phyloP scores from a whole-genome alignment of 1,140 invertebrate genomes.

The Oncopodura yosiiana region DNA sequence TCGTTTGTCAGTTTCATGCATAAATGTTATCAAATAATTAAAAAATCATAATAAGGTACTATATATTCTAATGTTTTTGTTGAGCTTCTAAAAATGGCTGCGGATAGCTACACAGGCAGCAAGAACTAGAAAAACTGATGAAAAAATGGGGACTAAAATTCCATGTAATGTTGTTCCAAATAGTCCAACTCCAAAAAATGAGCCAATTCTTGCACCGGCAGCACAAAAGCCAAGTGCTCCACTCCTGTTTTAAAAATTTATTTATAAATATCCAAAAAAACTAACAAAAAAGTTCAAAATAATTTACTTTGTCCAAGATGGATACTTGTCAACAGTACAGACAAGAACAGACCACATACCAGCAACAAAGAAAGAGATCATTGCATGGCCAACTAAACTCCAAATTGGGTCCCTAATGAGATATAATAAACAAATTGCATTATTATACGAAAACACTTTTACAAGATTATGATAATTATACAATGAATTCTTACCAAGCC shows the following conservation, averaged over 20 bases:
- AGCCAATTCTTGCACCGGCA: slow-evolving; percentile 29
- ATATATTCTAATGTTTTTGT: too few species aligned
- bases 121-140: slow-evolving; percentile 32
- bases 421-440: too few species aligned
- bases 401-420: slow-evolving; percentile 22
- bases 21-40: too few species aligned
- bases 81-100: slow-evolving; percentile 27
- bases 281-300: background rate
- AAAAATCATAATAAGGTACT: too few species aligned
- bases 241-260: slow-evolving; percentile 12
- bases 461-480: too few species aligned
- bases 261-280: background rate
- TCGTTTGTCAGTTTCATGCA: too few species aligned
- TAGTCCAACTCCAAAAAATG: slow-evolving; percentile 34
- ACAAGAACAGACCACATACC: slow-evolving; percentile 30
- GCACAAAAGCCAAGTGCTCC: slow-evolving; percentile 28
- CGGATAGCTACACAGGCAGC: slow-evolving; percentile 19
- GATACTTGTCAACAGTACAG: slow-evolving; percentile 31
- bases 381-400: slow-evolving; percentile 28
- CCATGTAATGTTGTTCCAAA: slow-evolving; percentile 32
- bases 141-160: slow-evolving; percentile 29
- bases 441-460: too few species aligned
- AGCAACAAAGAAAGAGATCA: slow-evolving; percentile 25
- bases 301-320: slow-evolving; percentile 26
- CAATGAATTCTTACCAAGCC: background rate